phyloP scores from a whole-genome alignment of 2,888 invertebrate genomes.

The Megamerina dolium region DNA sequence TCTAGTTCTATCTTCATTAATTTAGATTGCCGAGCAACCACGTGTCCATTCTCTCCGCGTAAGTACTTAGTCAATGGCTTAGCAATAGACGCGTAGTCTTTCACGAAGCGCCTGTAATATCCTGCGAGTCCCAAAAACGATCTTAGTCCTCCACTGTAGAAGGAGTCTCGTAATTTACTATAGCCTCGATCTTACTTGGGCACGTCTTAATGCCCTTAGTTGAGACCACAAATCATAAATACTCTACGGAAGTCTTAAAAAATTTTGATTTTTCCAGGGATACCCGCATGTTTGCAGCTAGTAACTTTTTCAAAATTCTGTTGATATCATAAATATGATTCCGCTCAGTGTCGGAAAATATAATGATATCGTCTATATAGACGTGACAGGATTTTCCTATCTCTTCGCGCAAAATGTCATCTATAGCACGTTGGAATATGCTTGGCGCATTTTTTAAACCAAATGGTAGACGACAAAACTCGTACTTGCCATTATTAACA shows the following conservation, averaged over 20 bases:
- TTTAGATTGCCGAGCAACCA: slow-evolving; percentile 11
- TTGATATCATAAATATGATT: slow-evolving; percentile 2
- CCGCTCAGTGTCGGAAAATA: background rate
- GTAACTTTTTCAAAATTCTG: slow-evolving; percentile 1
- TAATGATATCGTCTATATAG: slow-evolving; percentile 10
- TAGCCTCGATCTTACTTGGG: slow-evolving; percentile 8
- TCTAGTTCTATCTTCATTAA: slow-evolving; percentile 3
- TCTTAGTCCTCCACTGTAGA: slow-evolving; percentile 3
- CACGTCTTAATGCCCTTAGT: slow-evolving; percentile 12
- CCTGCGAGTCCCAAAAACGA: slow-evolving; percentile 10
- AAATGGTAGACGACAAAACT: slow-evolving; percentile 9
- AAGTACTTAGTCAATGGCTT: slow-evolving; percentile 12
- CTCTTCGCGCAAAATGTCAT: slow-evolving; percentile 7
- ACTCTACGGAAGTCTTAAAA: slow-evolving; percentile 6
- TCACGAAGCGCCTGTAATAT: slow-evolving; percentile 13
- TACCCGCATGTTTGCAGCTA: background rate
- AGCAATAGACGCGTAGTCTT: slow-evolving; percentile 10
- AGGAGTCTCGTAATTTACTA: slow-evolving; percentile 4
- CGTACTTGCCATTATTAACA: no score
- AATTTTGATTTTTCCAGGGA: slow-evolving; percentile 1
- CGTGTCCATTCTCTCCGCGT: slow-evolving; percentile 10
- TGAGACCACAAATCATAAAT: slow-evolving; percentile 7
- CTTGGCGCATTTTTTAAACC: slow-evolving; percentile 6
- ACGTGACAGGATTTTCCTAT: slow-evolving; percentile 8
- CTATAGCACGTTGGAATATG: slow-evolving; percentile 11